Evolutionary conservation across 53 echinoderm and acorn worm genomes (phyloP).

Genomic region (Crossaster papposus): DNA sequence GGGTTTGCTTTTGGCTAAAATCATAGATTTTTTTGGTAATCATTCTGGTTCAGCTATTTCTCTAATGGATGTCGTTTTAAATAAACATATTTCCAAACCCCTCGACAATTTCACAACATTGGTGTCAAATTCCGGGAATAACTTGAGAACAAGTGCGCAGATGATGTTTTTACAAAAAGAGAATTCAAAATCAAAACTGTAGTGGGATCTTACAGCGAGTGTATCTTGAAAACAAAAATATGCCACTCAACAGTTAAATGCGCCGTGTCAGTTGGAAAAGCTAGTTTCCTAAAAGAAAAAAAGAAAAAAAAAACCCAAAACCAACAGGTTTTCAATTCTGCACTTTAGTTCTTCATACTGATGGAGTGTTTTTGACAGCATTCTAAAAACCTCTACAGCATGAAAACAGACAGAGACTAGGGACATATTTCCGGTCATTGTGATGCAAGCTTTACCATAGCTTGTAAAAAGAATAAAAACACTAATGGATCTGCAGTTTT

Average conservation of each 20-base stretch:
- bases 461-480: not conserved
- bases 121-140: not conserved
- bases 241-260: not conserved
- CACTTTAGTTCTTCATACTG: not conserved
- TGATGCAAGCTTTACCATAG: not conserved
- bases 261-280: not conserved
- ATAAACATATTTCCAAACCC: no score
- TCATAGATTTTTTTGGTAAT: no score
- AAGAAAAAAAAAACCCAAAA: no score
- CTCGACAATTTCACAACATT: not conserved
- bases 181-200: not conserved
- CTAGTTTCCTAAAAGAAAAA: not conserved
- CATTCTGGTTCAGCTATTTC: no score
- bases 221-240: not conserved
- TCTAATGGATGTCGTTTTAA: no score
- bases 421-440: constrained; percentile 13
- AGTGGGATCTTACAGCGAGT: not conserved
- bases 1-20: no score
- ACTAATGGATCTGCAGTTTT: not conserved
- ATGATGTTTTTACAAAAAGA: not conserved
- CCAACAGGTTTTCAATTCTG: not conserved
- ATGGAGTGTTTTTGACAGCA: not conserved
- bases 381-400: not conserved
- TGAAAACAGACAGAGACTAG: not conserved
- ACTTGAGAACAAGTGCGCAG: not conserved